phyloP scores from a whole-genome alignment of 2,113 vertebrate genomes.

The Cryptomyrus ogoouensis region DNA sequence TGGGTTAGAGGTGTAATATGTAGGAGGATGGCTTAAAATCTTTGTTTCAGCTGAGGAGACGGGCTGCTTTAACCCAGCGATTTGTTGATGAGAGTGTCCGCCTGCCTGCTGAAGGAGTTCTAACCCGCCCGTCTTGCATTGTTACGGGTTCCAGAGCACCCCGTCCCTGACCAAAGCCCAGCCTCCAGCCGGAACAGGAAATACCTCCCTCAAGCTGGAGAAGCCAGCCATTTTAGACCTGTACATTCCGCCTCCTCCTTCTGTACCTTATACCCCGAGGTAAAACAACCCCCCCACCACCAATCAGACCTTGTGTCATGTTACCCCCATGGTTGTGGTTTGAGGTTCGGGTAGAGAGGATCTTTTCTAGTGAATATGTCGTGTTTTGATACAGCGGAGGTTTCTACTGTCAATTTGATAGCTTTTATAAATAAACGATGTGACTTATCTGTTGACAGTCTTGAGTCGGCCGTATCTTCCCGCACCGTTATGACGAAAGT shows the following conservation, averaged over 20 bases:
- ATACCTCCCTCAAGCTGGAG: slow-evolving; percentile 65
- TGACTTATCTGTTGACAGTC: neutral
- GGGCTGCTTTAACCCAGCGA: neutral
- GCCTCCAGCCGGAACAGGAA: slow-evolving; percentile 66
- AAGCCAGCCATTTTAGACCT: slow-evolving; percentile 80
- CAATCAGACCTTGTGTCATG: neutral
- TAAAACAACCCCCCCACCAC: slow-evolving; percentile 60
- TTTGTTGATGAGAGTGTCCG: slow-evolving; percentile 6
- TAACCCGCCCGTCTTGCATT: slow-evolving; percentile 4
- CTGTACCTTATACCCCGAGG: slow-evolving; percentile 75
- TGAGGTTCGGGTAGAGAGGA: neutral
- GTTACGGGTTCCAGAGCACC: slow-evolving; percentile 63
- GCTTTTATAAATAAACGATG: neutral
- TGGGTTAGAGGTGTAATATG: neutral
- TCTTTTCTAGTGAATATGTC: neutral
- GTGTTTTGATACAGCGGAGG: neutral
- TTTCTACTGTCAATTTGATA: neutral
- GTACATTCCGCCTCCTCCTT: slow-evolving; percentile 81
- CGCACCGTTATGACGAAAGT: neutral
- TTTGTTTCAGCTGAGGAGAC: neutral
- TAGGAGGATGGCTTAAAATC: neutral
- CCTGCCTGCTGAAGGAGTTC: slow-evolving; percentile 20
- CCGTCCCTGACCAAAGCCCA: slow-evolving; percentile 58
- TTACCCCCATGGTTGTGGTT: neutral
- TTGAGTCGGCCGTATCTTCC: neutral